A percentile compares a stretch with the other conserved stretches of the same genome.
phyloP scores from a whole-genome alignment of 1,140 invertebrate genomes.

The Magallana angulata region DNA sequence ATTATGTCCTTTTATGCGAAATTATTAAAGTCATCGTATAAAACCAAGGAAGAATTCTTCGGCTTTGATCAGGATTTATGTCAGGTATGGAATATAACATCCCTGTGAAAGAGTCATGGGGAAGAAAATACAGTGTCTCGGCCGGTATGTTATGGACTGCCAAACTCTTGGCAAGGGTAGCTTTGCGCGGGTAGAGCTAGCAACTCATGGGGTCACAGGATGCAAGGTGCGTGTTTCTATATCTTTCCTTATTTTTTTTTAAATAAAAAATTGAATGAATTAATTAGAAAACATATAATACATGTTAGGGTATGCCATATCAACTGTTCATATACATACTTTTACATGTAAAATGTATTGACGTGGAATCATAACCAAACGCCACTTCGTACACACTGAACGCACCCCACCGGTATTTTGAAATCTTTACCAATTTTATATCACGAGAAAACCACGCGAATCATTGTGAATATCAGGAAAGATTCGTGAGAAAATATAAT shows the following conservation, averaged over 20 bases:
- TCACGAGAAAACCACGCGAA: too few relatives aligned
- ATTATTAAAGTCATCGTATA: not conserved
- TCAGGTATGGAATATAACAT: slow-evolving; percentile 46
- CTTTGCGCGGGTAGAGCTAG: slow-evolving; percentile 79
- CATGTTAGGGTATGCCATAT: too few relatives aligned
- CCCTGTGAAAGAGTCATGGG: slow-evolving; percentile 67
- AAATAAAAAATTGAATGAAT: not conserved
- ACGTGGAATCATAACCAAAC: too few relatives aligned
- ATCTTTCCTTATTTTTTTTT: not conserved
- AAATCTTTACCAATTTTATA: too few relatives aligned
- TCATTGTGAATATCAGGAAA: too few relatives aligned
- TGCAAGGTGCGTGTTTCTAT: slow-evolving; percentile 73
- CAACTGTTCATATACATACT: too few relatives aligned
- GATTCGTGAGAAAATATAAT: too few relatives aligned
- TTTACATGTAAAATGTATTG: too few relatives aligned
- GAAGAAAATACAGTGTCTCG: slow-evolving; percentile 79
- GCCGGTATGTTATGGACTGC: slow-evolving; percentile 79
- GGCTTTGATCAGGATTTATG: slow-evolving; percentile 31
- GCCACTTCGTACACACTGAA: too few relatives aligned
- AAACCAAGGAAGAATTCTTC: slow-evolving; percentile 32
- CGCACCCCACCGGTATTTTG: too few relatives aligned
- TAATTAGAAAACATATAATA: too few relatives aligned
- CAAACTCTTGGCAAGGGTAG: slow-evolving; percentile 78
- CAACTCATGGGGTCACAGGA: slow-evolving; percentile 76
- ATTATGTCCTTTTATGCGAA: slow-evolving; percentile 5